These are phyloP conservation scores for Zaprionus kolodkinae DNA, from an alignment of 1,140 invertebrate species.

Conservation along the genomic window DNA sequence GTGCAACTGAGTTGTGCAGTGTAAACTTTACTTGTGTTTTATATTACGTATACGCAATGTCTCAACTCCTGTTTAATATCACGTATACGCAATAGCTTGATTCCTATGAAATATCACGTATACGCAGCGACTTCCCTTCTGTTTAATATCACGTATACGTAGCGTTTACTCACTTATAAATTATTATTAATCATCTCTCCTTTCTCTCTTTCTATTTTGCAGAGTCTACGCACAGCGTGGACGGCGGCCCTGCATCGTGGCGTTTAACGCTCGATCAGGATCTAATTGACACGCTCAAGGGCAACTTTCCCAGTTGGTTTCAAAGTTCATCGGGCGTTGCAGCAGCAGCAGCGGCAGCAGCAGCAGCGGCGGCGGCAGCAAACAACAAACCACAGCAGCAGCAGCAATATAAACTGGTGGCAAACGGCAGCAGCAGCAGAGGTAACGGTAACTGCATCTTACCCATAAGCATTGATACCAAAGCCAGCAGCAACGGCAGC, in stretches of 20 bases:
- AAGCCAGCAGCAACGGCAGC: constrained; percentile 45
- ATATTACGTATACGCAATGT: neutral
- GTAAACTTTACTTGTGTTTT: too few species aligned
- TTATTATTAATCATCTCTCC: neutral
- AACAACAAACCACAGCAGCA: constrained; percentile 51
- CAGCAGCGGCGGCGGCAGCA: constrained; percentile 59
- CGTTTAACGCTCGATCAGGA: constrained; percentile 95
- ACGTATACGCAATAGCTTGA: neutral
- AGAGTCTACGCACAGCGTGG: constrained; percentile 93
- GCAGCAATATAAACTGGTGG: constrained; percentile 47
- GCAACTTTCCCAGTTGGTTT: constrained; percentile 96
- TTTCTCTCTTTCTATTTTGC: constrained; percentile 79
- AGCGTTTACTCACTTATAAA: neutral
- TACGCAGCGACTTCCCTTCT: neutral
- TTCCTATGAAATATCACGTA: neutral
- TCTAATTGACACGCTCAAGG: constrained; percentile 94
- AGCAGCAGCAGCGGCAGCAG: constrained; percentile 65
- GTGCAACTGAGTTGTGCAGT: neutral
- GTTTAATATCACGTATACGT: constrained; percentile 14
- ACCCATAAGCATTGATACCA: constrained; percentile 77
- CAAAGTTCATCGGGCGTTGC: constrained; percentile 83
- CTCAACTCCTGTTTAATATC: neutral
- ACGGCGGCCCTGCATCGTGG: constrained; percentile 92
- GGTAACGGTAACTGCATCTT: constrained; percentile 67
- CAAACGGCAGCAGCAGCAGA: constrained; percentile 59